These are phyloP conservation scores for Pteropus alecto DNA, from an alignment of 2,113 vertebrate genomes.

Conservation along the genomic window DNA sequence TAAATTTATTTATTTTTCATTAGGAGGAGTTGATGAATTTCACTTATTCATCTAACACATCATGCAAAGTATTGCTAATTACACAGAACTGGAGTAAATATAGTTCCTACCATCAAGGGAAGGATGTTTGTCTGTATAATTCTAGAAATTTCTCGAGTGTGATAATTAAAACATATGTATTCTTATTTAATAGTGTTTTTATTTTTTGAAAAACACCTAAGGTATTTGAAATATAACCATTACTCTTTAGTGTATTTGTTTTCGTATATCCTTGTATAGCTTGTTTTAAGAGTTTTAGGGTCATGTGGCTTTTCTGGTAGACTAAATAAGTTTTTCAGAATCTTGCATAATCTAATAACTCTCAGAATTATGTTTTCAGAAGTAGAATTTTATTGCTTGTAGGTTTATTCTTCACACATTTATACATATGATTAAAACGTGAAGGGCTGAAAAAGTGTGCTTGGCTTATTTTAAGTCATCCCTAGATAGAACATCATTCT, in stretches of 20 bases:
- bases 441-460: slow-evolving; percentile 50
- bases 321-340: not conserved
- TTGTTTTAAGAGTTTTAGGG: slow-evolving; percentile 11
- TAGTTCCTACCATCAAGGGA: not conserved
- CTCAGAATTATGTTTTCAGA: slow-evolving; percentile 5
- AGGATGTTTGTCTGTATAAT: not conserved
- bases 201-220: not conserved
- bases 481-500: slow-evolving; percentile 13
- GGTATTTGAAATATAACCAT: not conserved
- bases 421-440: not conserved
- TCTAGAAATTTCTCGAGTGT: not conserved
- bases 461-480: slow-evolving; percentile 25
- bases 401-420: slow-evolving; percentile 5
- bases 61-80: not conserved
- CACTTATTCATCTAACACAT: not conserved
- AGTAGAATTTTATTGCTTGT: slow-evolving; percentile 30
- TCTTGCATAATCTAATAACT: not conserved
- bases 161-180: not conserved
- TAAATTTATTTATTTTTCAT: not conserved
- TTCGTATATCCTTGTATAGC: not conserved
- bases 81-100: not conserved
- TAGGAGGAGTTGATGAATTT: not conserved
- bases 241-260: not conserved
- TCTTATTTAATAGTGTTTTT: not conserved
- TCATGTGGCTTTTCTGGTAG: not conserved